A percentile compares a stretch with the other conserved stretches of the same genome.
These are phyloP conservation scores for Pipra filicauda DNA, from an alignment of 2,113 vertebrate species.

Conservation along the genomic window DNA sequence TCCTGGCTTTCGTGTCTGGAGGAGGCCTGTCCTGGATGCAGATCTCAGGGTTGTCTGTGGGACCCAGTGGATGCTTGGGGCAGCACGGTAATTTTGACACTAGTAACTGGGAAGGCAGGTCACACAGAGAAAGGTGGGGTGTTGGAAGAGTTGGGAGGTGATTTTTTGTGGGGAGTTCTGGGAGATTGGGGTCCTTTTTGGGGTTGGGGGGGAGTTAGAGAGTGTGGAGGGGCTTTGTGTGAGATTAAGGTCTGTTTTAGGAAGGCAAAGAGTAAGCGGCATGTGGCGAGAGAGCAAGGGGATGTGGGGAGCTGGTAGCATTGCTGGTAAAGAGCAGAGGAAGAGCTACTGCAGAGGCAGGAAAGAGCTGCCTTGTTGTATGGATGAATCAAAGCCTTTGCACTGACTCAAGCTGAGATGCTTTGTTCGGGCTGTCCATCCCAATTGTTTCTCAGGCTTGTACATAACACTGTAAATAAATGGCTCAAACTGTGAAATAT, in stretches of 20 bases:
- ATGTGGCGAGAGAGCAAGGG: rapidly evolving
- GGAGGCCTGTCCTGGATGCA: not conserved
- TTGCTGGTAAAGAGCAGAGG: not conserved
- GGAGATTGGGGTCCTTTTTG: not conserved
- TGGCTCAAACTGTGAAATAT: not conserved
- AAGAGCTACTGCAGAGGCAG: not conserved
- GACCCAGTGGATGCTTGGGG: rapidly evolving
- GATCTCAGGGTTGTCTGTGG: not conserved
- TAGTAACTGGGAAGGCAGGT: rapidly evolving
- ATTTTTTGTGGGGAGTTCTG: not conserved
- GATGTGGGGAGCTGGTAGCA: rapidly evolving
- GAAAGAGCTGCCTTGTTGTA: rapidly evolving
- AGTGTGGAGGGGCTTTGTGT: not conserved
- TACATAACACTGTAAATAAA: not conserved
- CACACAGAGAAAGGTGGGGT: rapidly evolving
- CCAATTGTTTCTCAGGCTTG: not conserved
- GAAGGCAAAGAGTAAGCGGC: not conserved
- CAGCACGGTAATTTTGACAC: rapidly evolving
- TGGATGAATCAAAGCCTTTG: not conserved
- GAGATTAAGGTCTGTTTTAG: not conserved
- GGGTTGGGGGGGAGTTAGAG: rapidly evolving
- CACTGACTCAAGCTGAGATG: not conserved
- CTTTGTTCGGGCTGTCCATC: not conserved
- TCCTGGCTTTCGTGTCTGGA: not conserved
- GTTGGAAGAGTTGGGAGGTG: rapidly evolving